These are phyloP conservation scores for Catharus bicknelli DNA, from an alignment of 2,113 vertebrate species.

Conservation along the genomic window DNA sequence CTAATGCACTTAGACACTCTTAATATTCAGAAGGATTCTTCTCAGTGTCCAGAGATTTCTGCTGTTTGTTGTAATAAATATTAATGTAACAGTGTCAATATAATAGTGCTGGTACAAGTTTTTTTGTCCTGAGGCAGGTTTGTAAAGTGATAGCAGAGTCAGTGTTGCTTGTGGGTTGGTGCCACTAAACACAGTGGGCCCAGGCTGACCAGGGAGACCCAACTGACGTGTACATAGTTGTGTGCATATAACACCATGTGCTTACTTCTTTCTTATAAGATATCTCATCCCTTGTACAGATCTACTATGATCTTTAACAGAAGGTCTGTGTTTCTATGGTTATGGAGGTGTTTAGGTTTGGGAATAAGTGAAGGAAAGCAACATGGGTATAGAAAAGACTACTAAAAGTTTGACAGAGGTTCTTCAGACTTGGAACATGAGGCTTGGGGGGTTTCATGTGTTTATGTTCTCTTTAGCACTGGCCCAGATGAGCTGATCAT, in stretches of 20 bases:
- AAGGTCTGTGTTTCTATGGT: neutral
- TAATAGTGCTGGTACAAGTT: neutral
- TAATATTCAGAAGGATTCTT: neutral
- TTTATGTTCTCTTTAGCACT: neutral
- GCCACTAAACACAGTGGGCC: neutral
- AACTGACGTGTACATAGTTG: rapidly evolving
- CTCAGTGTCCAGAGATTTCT: neutral
- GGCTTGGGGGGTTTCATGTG: neutral
- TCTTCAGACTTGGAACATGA: neutral
- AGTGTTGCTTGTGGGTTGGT: neutral
- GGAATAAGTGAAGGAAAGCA: neutral
- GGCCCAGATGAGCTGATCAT: neutral
- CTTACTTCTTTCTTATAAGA: neutral
- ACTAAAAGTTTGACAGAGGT: neutral
- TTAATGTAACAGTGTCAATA: neutral
- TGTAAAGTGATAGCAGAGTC: neutral
- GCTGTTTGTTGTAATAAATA: neutral
- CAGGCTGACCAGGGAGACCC: neutral
- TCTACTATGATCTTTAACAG: neutral
- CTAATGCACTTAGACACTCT: neutral
- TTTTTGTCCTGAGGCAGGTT: neutral
- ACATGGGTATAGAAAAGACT: neutral
- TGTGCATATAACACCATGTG: neutral
- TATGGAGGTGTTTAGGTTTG: neutral
- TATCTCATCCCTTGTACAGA: neutral